Base-by-base conservation (phyloP, 2,888 invertebrate genomes). In the Acanthosepion pharaonis region DNA sequence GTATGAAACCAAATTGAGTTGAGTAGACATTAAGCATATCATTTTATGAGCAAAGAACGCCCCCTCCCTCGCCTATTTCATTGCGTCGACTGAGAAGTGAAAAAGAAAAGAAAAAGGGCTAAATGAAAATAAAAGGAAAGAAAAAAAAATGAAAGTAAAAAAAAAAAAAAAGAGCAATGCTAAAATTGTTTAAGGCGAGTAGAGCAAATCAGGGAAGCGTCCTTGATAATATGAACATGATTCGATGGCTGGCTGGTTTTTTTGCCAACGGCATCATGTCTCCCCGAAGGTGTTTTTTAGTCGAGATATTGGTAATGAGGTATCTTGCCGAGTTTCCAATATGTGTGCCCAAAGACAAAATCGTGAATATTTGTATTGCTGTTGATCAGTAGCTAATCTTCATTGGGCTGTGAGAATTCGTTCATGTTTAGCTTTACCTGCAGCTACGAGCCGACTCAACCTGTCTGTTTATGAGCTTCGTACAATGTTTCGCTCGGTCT, bases 401-500 rank as follows among this genome's bases (percentile, higher is more conserved):
- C 78, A 78, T 78, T 78, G 15, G 78, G n/a, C 78, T n/a, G 78
- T n/a, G 78, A 78, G 78, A 78, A 78, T 33, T 78, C 33, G 78
- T 78, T 78, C 78, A 78, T 78, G 78, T 78, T 28, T 78, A 78
- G n/a, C n/a, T 33, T 78, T 23, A 78, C 78, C 78, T 33, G 78
- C 78, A 78, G 78, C 78, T 78, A 78, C n/a, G 78, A 78, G 78
- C 78, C 15, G 25, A 28, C 64, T 25, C 64, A 25, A 64, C 64
- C 25, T n/a, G n/a, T 33, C 78, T 78, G 59, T 59, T 78, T 33
- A 78, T 78, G n/a, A 78, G 78, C n/a, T n/a, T 15, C 78, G 78
- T n/a, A 78, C 78, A 33, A n/a, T 78, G 78, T 78, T 78, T 78
- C 78, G 78, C 78, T n/a, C 78, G 78, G 78, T 78, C n/a, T 78